Percentiles rank a stretch among this genome's conserved stretches.
Conservation (phyloP, 1,140 invertebrate genomes). For the Drosophila oshimai region DNA sequence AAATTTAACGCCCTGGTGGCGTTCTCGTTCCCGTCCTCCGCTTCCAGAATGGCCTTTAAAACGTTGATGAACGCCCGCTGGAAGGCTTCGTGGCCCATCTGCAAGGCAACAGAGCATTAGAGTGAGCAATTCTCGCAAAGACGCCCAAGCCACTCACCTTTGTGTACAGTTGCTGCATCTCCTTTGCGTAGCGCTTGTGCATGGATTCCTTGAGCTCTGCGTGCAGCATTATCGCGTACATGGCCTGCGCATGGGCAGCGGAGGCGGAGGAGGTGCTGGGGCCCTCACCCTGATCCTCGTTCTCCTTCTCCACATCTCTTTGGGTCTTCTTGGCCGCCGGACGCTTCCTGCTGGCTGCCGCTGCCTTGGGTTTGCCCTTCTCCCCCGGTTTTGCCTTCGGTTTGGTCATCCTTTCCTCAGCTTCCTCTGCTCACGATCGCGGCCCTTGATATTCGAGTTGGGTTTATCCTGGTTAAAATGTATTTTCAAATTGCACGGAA, state of each 20-base stretch:
- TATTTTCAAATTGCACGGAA: slow-evolving; percentile 29
- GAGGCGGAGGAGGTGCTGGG: not conserved
- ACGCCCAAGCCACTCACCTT: slow-evolving; percentile 78
- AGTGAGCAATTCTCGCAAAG: not conserved
- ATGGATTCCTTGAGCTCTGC: slow-evolving; percentile 86
- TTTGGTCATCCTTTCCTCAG: slow-evolving; percentile 18
- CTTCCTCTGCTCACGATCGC: not conserved
- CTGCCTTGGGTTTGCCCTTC: not conserved
- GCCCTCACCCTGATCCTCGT: slow-evolving; percentile 6
- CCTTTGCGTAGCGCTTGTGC: slow-evolving; percentile 86
- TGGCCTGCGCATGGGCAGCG: slow-evolving; percentile 12
- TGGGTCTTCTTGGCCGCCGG: slow-evolving; percentile 3
- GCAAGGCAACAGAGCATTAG: not conserved
- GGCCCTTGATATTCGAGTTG: not conserved
- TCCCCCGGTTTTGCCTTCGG: slow-evolving; percentile 16
- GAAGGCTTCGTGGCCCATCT: slow-evolving; percentile 84
- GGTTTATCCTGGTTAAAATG: not conserved
- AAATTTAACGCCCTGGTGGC: slow-evolving; percentile 87
- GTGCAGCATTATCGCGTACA: slow-evolving; percentile 84
- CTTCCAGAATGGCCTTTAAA: slow-evolving; percentile 84
- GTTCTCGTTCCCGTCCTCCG: slow-evolving; percentile 86
- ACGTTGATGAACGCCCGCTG: slow-evolving; percentile 84
- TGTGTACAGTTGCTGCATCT: slow-evolving; percentile 84
- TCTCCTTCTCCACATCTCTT: slow-evolving; percentile 45
- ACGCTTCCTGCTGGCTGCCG: slow-evolving; percentile 1